Evolutionary conservation across 2,888 invertebrate genomes (phyloP), one percentile per base, ranked within the genome.

Genomic region (Muschampia plurimacula): DNA sequence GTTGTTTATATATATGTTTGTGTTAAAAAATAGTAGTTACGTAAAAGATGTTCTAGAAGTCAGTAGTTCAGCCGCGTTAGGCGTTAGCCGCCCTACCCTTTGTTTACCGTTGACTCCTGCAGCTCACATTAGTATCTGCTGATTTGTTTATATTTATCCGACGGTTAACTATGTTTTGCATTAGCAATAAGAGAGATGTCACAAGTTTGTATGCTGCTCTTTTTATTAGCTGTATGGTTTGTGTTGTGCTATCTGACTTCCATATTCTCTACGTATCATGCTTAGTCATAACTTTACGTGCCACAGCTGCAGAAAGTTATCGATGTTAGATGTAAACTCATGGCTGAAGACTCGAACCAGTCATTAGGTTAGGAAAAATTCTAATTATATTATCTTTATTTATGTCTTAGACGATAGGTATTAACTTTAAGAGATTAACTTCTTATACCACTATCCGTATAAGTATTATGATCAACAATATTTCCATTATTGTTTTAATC

Each of bases 401-500:
- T 91, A 91, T 90, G 83, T 84, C 84, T 84, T 91, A 86, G 87
- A 86, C 84, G 80, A 82, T 90, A 90, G 89, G 89, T 87, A 84
- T 86, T 89, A 89, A 87, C 67, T 39, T 75, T 92, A 92, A 91
- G 90, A 89, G 87, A 90, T 90, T 90, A 87, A 89, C 87, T 80
- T 89, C 92, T 92, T 91, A 91, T 91, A 93, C 91, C 90, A 89
- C 88, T 92, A 89, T 86, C 88, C 81, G 89, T 91, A 89, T 93
- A 92, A 93, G 92, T 92, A 92, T 91, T 92, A 92, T 87, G 90
- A 92, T 91, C 90, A 90, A 91, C 85, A 89, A 89, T 91, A 92
- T 93, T 93, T 92, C 92, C 92, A 92, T 91, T 66, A 71, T 71
- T 90, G 91, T 90, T 90, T 89, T 86, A 84, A 90, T 88, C 83